Evolutionary conservation across 1,140 invertebrate species (phyloP).

Genomic region (Ostrea edulis): DNA sequence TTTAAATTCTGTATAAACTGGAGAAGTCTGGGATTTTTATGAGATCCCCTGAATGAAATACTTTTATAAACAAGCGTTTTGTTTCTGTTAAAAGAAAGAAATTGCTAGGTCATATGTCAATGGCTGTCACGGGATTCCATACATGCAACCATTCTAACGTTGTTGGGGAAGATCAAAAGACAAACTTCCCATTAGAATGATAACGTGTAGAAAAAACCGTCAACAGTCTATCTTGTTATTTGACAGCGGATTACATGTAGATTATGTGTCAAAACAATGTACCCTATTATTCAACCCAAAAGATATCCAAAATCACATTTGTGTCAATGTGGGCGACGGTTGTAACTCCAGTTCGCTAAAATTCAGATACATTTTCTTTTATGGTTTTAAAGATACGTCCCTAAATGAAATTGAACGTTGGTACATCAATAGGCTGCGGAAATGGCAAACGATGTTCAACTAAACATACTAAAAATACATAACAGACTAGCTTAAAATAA

Average conservation of each 20-base stretch:
- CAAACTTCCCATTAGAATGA: not conserved
- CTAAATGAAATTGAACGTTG: no score
- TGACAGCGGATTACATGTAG: not conserved
- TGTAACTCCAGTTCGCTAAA: no score
- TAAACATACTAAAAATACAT: no score
- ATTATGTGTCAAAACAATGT: not conserved
- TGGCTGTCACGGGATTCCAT: not conserved
- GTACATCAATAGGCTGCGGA: no score
- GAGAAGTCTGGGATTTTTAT: not conserved
- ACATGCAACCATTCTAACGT: not conserved
- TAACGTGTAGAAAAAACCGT: not conserved
- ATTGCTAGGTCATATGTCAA: not conserved
- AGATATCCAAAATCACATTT: not conserved
- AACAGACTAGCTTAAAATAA: no score
- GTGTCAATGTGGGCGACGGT: no score
- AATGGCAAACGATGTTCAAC: no score
- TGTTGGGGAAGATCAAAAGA: not conserved
- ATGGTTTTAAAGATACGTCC: no score
- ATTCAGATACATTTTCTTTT: no score
- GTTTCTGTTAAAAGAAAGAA: not conserved
- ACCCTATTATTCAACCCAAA: not conserved
- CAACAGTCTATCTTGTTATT: not conserved
- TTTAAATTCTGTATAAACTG: no score
- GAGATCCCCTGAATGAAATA: not conserved
- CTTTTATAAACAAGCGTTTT: not conserved